Evolutionary conservation across 2,797 vertebrate species (phyloP).

Genomic region (Garrulus glandarius): DNA sequence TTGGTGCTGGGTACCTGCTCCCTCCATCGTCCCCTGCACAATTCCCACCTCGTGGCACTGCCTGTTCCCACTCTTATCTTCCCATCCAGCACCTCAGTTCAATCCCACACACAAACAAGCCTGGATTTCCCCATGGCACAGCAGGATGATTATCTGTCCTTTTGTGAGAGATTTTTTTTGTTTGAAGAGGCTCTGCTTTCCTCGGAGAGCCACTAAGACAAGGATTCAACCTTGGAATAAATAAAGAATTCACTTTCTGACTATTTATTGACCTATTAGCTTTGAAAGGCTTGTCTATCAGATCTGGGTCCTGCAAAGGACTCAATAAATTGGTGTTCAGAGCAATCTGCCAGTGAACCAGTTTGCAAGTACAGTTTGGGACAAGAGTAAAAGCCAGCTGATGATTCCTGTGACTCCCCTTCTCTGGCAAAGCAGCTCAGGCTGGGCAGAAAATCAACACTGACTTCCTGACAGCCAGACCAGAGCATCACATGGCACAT

Average conservation of each 20-base stretch:
- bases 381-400: not conserved
- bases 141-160: not conserved
- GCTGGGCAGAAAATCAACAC: not conserved
- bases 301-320: not conserved
- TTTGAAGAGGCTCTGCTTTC: not conserved
- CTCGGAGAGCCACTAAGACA: not conserved
- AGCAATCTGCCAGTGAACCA: not conserved
- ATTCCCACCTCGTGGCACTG: not conserved
- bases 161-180: not conserved
- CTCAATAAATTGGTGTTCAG: not conserved
- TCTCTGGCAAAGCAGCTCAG: not conserved
- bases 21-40: not conserved
- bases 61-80: not conserved
- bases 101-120: not conserved
- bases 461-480: not conserved
- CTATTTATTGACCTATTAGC: not conserved
- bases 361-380: not conserved
- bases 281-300: not conserved
- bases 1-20: not conserved
- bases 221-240: not conserved
- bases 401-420: not conserved
- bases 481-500: not conserved
- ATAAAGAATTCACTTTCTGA: not conserved
- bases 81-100: not conserved
- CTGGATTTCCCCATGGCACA: not conserved